Conservation (phyloP, 2,113 vertebrate species). For the Oryzias melastigma region DNA sequence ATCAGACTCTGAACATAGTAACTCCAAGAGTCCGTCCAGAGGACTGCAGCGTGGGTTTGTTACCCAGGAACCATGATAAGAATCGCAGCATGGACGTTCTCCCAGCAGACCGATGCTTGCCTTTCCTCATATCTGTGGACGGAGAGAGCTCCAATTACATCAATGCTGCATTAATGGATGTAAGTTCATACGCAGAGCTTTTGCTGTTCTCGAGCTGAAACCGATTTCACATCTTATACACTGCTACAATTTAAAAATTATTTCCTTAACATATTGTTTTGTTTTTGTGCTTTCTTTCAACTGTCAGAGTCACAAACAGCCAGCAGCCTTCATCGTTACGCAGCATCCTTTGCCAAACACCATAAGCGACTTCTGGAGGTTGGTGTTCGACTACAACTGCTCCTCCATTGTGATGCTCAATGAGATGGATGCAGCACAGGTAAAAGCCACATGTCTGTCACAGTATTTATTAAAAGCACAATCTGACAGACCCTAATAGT, state of each 20-base stretch:
- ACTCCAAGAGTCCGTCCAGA: constrained; percentile 92
- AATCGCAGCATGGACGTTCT: constrained; percentile 95
- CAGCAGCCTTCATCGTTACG: constrained; percentile 96
- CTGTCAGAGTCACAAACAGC: constrained; percentile 95
- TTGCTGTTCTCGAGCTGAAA: too few relatives aligned
- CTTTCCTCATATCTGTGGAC: constrained; percentile 96
- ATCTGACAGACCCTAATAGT: neutral
- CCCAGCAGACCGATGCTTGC: constrained; percentile 92
- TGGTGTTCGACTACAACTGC: constrained; percentile 98
- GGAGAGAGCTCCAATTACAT: constrained; percentile 98
- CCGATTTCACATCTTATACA: too few relatives aligned
- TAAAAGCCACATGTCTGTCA: constrained; percentile 44
- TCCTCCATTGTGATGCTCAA: constrained; percentile 97
- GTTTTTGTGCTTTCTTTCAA: too few relatives aligned
- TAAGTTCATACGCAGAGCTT: constrained; percentile 64
- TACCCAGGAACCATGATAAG: constrained; percentile 96
- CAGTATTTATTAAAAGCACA: neutral
- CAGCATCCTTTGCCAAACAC: constrained; percentile 98
- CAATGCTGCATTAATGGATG: constrained; percentile 96
- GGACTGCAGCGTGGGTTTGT: constrained; percentile 94
- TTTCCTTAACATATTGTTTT: too few relatives aligned
- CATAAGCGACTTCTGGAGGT: constrained; percentile 94
- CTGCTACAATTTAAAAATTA: too few relatives aligned
- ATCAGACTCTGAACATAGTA: constrained; percentile 95
- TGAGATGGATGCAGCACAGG: constrained; percentile 95